Conservation (phyloP, 2,113 vertebrate species). For the Penelope pileata region DNA sequence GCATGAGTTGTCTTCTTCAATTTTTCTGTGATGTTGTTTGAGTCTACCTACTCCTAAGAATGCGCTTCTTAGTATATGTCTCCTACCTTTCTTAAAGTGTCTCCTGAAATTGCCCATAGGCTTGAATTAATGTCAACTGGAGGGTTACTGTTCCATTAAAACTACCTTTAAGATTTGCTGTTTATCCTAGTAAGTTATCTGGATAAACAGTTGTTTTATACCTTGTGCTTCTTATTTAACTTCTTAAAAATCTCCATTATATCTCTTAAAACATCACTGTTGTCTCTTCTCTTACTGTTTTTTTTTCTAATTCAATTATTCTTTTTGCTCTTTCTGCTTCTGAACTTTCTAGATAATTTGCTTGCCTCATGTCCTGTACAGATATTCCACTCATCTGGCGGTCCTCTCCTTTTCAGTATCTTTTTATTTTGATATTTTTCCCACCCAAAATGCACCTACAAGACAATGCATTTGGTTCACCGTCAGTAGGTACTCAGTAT, state of each 20-base stretch:
- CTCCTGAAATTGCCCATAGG: background rate
- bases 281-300: slow-evolving; percentile 20
- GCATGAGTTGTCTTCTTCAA: background rate
- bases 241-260: background rate
- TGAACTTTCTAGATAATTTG: slow-evolving; percentile 40
- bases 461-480: slow-evolving; percentile 52
- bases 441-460: slow-evolving; percentile 29
- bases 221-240: background rate
- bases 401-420: slow-evolving; percentile 44
- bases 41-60: background rate
- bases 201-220: background rate
- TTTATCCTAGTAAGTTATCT: background rate
- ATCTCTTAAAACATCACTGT: background rate
- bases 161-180: background rate
- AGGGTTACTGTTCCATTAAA: background rate
- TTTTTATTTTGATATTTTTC: background rate
- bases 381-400: background rate
- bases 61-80: background rate
- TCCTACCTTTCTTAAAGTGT: background rate
- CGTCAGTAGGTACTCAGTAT: slow-evolving; percentile 65
- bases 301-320: background rate
- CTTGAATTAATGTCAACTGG: background rate
- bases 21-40: background rate
- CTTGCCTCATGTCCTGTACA: background rate
- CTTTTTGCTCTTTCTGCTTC: background rate